These are phyloP conservation scores for Orchestes rusci DNA, from an alignment of 2,888 invertebrate species.

Conservation along the genomic window DNA sequence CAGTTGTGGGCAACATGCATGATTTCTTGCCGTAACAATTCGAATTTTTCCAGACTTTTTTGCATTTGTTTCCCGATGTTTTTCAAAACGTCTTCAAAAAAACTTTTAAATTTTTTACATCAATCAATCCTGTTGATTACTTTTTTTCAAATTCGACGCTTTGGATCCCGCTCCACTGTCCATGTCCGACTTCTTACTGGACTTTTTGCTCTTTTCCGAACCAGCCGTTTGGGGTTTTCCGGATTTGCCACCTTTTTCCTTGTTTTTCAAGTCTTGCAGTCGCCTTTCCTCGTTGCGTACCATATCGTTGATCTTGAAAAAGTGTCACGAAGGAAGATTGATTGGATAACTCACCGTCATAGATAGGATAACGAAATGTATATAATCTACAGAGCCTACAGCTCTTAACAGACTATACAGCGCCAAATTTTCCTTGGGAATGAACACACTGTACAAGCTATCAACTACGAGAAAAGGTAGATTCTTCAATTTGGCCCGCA, in stretches of 20 bases:
- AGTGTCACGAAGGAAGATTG: too few species aligned
- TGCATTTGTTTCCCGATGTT: constrained; percentile 22
- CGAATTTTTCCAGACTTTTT: constrained; percentile 28
- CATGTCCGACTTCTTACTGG: too few species aligned
- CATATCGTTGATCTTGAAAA: constrained; percentile 26
- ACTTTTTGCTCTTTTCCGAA: too few species aligned
- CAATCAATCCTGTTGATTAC: too few species aligned
- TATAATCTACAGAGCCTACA: constrained; percentile 34
- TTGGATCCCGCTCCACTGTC: too few species aligned
- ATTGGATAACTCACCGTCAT: too few species aligned
- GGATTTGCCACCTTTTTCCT: constrained; percentile 1
- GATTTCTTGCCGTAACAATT: constrained; percentile 27
- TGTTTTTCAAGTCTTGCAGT: constrained; percentile 9
- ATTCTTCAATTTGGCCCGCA: constrained; percentile 28
- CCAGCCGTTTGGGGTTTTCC: too few species aligned
- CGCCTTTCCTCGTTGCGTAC: constrained; percentile 20
- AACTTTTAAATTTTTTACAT: background rate
- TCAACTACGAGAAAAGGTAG: constrained; percentile 34
- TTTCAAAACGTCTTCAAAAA: constrained; percentile 10
- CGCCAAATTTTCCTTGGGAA: constrained; percentile 30
- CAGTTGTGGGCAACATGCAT: constrained; percentile 34
- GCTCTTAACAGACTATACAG: constrained; percentile 34
- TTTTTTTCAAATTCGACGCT: too few species aligned
- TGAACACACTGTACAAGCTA: constrained; percentile 36
- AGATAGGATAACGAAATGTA: constrained; percentile 33